Evolutionary conservation across 2,888 invertebrate species (phyloP).

Genomic region (Conops quadrifasciatus): DNA sequence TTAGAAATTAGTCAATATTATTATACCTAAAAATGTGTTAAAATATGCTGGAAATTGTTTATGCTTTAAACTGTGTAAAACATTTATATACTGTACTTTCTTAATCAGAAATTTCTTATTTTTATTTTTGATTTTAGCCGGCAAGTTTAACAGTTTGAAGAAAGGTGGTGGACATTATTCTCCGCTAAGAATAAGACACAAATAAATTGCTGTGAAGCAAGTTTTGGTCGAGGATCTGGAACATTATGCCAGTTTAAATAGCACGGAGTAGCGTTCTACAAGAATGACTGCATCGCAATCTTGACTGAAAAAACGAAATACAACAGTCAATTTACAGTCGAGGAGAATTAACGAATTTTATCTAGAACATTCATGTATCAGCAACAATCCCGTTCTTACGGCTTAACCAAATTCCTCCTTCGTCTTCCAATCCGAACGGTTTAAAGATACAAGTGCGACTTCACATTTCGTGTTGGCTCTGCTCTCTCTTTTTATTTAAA

Average conservation of each 20-base stretch:
- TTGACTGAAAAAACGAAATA: not conserved
- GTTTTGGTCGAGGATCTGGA: not conserved
- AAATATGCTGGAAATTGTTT: no score
- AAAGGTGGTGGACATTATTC: not conserved
- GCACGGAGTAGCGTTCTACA: not conserved
- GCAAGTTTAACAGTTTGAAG: not conserved
- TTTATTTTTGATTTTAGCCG: not conserved
- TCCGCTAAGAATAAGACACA: not conserved
- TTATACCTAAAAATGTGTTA: no score
- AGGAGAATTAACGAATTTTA: not conserved
- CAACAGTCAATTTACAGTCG: not conserved
- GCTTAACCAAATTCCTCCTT: no score
- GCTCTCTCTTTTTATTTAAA: not conserved
- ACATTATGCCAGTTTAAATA: constrained; percentile 5
- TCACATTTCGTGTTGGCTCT: not conserved
- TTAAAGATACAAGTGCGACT: not conserved
- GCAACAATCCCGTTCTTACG: not conserved
- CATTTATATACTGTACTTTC: no score
- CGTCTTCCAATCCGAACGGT: not conserved
- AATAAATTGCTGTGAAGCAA: not conserved
- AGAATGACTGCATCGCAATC: not conserved
- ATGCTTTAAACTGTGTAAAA: no score
- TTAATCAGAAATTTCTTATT: no score
- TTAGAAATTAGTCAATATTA: no score
- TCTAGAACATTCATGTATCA: not conserved